Evolutionary conservation across 1,140 invertebrate species (phyloP).

Genomic region (Cataglyphis hispanica): DNA sequence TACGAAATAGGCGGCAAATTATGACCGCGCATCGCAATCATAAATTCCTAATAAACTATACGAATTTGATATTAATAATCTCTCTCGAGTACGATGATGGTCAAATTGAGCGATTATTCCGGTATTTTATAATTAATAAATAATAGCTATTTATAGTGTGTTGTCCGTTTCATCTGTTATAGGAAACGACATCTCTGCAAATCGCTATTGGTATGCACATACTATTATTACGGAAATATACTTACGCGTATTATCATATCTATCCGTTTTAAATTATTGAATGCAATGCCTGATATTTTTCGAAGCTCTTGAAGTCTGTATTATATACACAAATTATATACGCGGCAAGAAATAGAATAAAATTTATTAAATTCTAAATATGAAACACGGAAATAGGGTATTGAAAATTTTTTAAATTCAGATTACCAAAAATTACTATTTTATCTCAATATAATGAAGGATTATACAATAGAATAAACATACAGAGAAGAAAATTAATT

Average conservation of each 20-base stretch:
- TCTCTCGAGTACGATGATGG: slow-evolving; percentile 46
- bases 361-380: slow-evolving; percentile 25
- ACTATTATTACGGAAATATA: slow-evolving; percentile 42
- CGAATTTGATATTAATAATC: slow-evolving; percentile 54
- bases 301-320: slow-evolving; percentile 14
- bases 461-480: neutral
- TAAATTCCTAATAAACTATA: slow-evolving; percentile 62
- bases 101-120: slow-evolving; percentile 34
- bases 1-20: slow-evolving; percentile 46
- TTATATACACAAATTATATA: slow-evolving; percentile 9
- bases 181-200: slow-evolving; percentile 6
- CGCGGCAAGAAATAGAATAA: neutral
- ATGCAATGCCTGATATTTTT: slow-evolving; percentile 32
- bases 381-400: neutral
- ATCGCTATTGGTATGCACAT: slow-evolving; percentile 24
- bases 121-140: slow-evolving; percentile 57
- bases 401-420: neutral
- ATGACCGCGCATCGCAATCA: slow-evolving; percentile 18
- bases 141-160: slow-evolving; percentile 44
- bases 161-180: slow-evolving; percentile 31
- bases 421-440: neutral
- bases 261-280: slow-evolving; percentile 37
- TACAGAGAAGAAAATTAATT: neutral
- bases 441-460: neutral
- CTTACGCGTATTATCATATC: slow-evolving; percentile 25